These are phyloP conservation scores for Dipodomys stephensi DNA, from an alignment of 2,113 vertebrate species.

Conservation along the genomic window DNA sequence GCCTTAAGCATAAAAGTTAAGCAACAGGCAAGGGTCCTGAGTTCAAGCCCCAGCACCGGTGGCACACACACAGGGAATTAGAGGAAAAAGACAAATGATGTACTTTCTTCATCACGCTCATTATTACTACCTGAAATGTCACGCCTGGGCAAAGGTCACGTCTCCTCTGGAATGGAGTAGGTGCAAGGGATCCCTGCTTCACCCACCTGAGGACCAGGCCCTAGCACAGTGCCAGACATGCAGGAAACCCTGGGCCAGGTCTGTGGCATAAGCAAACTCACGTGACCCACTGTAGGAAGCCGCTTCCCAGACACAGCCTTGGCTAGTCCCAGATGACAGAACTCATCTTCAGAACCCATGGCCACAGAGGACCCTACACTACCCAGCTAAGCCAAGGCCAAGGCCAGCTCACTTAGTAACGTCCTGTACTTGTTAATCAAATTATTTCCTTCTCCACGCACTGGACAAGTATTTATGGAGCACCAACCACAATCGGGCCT, in stretches of 20 bases:
- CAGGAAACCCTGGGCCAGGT: neutral
- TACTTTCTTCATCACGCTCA: neutral
- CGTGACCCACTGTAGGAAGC: neutral
- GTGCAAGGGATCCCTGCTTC: neutral
- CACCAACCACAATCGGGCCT: neutral
- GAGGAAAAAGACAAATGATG: neutral
- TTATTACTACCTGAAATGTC: neutral
- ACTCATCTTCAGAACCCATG: no score
- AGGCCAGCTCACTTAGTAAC: neutral
- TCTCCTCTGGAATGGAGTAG: neutral
- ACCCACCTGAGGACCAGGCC: neutral
- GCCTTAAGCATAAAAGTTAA: no score
- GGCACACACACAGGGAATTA: neutral
- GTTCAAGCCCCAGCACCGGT: neutral
- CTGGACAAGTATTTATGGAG: neutral
- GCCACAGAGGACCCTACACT: accelerated
- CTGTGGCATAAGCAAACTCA: neutral
- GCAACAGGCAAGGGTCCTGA: no score
- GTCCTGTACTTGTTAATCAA: neutral
- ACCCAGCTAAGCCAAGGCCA: neutral
- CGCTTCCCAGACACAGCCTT: neutral
- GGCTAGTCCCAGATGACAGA: neutral
- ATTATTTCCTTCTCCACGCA: neutral
- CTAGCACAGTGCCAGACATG: neutral
- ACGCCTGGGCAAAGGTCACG: neutral